These are phyloP conservation scores for Schizotus pectinicornis DNA, from an alignment of 2,888 invertebrate genomes.

Conservation along the genomic window DNA sequence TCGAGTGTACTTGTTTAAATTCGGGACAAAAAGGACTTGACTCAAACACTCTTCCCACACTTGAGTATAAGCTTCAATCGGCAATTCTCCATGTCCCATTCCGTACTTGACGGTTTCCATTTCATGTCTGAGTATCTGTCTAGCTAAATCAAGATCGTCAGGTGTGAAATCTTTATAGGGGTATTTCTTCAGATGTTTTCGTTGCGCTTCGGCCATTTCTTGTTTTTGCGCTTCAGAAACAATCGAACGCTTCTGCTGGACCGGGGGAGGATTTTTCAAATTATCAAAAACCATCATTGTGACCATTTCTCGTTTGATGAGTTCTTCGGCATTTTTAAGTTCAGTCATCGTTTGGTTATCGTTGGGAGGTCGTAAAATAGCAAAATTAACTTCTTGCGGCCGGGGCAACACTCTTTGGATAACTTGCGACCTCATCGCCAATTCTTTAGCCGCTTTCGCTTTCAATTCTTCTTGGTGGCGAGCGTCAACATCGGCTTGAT, in stretches of 20 bases:
- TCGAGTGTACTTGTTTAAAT: slow-evolving; percentile 76
- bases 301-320: slow-evolving; percentile 96
- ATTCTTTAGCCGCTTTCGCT: slow-evolving; percentile 71
- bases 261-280: slow-evolving; percentile 71
- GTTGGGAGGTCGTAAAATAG: slow-evolving; percentile 77
- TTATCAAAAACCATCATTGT: slow-evolving; percentile 93
- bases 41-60: slow-evolving; percentile 96
- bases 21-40: slow-evolving; percentile 90
- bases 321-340: slow-evolving; percentile 93
- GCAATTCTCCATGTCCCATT: slow-evolving; percentile 95
- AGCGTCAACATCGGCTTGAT: slow-evolving; percentile 86
- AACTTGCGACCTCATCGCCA: slow-evolving; percentile 81
- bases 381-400: slow-evolving; percentile 84
- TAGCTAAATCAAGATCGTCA: slow-evolving; percentile 72
- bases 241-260: slow-evolving; percentile 33
- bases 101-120: slow-evolving; percentile 90
- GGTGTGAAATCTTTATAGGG: slow-evolving; percentile 78
- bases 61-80: slow-evolving; percentile 89
- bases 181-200: slow-evolving; percentile 85
- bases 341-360: slow-evolving; percentile 81
- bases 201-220: slow-evolving; percentile 65
- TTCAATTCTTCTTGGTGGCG: slow-evolving; percentile 71
- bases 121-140: slow-evolving; percentile 74
- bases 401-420: slow-evolving; percentile 87
- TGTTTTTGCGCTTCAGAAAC: slow-evolving; percentile 46